Base-by-base conservation (phyloP, 1,140 invertebrate species). In the Andrena cerasifolii region DNA sequence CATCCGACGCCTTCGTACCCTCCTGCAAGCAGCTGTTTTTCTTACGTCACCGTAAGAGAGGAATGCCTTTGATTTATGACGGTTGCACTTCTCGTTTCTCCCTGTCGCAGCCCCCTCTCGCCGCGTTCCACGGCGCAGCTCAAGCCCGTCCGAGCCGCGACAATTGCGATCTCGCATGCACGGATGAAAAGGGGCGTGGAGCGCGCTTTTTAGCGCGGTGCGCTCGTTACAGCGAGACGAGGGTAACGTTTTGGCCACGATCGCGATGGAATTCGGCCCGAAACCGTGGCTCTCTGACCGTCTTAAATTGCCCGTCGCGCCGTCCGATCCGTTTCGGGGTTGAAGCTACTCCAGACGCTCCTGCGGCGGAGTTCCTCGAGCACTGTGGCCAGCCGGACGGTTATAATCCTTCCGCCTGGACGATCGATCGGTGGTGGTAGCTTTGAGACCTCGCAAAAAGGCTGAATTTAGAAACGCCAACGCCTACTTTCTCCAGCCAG, bases 61-160 rank as follows among this genome's bases (percentile, higher is more conserved):
- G 73, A 86, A 83, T 80, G 68, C 61, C 73, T 86, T 82, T 88
- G 86, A 88, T 87, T 86, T 88, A 88, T 76, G 75, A 80, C 79
- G 63, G 67, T 54, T 79, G 76, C 76, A 77, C 36, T 72, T 24
- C 47, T n/a, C 51, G 26, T 53, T 2, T 24, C 51, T 49, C 31
- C 28, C 66, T 18, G 12, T 16, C 4, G 16, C 51, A 0, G 16
- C 24, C 5, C 14, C 7, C 7, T 18, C 58, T n/a, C 26, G 33
- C 40, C 45, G 36, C 62, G 16, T 24, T 24, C 40, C 45, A 26
- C 62, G 16, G 14, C 26, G 21, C 31, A 8, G 8, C 3, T 16
- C 26, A 3, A 24, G n/a, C 28, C 36, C 10, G 36, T 40, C 10
- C 3, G 59, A 24, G 43, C 63, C 74, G 85, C 83, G 80, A 83